A percentile compares a stretch with the other conserved stretches of the same genome.
phyloP scores from a whole-genome alignment of 2,888 invertebrate genomes.

The Amorpha juglandis region DNA sequence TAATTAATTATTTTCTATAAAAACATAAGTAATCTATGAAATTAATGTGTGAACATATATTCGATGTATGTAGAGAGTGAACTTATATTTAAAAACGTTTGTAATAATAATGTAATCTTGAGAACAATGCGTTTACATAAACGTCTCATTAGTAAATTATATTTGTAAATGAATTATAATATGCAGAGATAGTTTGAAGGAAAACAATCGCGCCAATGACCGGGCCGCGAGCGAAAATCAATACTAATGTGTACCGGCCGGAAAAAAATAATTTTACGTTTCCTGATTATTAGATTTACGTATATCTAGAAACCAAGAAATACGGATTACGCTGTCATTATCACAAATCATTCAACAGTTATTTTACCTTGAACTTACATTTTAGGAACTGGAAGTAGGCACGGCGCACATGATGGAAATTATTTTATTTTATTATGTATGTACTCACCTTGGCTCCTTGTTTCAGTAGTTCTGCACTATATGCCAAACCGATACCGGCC shows the following conservation, averaged over 20 bases:
- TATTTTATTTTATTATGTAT: constrained; percentile 20
- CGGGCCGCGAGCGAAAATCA: constrained; percentile 70
- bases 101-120: no score
- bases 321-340: constrained; percentile 39
- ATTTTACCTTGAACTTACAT: constrained; percentile 69
- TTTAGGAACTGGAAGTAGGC: constrained; percentile 39
- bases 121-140: no score
- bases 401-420: constrained; percentile 27
- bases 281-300: background rate
- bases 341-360: constrained; percentile 58
- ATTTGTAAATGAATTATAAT: background rate
- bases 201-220: constrained; percentile 56
- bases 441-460: constrained; percentile 89
- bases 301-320: background rate
- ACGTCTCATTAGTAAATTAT: background rate
- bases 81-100: no score
- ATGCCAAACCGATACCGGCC: constrained; percentile 89
- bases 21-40: no score
- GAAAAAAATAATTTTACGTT: constrained; percentile 28
- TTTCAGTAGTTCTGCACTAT: constrained; percentile 88
- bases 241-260: constrained; percentile 59
- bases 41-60: no score
- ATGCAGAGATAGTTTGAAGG: constrained; percentile 49
- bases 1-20: no score
- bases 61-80: no score